Base-by-base conservation (phyloP, 1,140 invertebrate species). In the Cheumatopsyche charites region DNA sequence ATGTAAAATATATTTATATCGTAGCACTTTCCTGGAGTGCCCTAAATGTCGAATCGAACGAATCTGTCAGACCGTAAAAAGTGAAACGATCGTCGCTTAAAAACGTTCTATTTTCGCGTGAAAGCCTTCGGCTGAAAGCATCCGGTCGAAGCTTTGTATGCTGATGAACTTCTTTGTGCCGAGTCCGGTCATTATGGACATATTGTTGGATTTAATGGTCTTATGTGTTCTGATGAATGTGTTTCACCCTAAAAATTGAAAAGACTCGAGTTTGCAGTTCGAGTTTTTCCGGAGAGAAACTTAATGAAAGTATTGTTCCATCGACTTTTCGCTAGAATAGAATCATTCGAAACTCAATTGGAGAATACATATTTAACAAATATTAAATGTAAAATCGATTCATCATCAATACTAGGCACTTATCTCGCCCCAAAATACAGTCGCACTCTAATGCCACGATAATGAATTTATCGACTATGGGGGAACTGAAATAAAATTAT, bases 401-500 rank as follows among this genome's bases (percentile, higher is more conserved):
- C n/a, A n/a, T n/a, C n/a, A n/a, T n/a, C n/a, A n/a, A n/a, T n/a
- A n/a, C n/a, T n/a, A n/a, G n/a, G n/a, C n/a, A n/a, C n/a, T n/a
- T n/a, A n/a, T n/a, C n/a, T n/a, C n/a, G n/a, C n/a, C n/a, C n/a
- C n/a, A n/a, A n/a, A n/a, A n/a, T n/a, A n/a, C n/a, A n/a, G n/a
- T 11, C 9, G 42, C 65, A 11, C 9, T 42, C 17, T 11, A 45
- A 15, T 55, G 7, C 21, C 25, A 45, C 58, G 68, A 70, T 70
- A 70, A 70, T 62, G 52, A 47, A 61, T 62, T 70, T 70, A 70
- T 70, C 52, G 68, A 61, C 68, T 62, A 52, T 11, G 21, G 23
- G 66, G 63, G 68, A n/a, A 9, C 29, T 3, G 68, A 70, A 62
- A 70, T 70, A 70, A 62, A 70, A 70, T 70, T 70, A 70, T 70